phyloP scores from a whole-genome alignment of 2,797 vertebrate species.

The Semaprochilodus insignis region DNA sequence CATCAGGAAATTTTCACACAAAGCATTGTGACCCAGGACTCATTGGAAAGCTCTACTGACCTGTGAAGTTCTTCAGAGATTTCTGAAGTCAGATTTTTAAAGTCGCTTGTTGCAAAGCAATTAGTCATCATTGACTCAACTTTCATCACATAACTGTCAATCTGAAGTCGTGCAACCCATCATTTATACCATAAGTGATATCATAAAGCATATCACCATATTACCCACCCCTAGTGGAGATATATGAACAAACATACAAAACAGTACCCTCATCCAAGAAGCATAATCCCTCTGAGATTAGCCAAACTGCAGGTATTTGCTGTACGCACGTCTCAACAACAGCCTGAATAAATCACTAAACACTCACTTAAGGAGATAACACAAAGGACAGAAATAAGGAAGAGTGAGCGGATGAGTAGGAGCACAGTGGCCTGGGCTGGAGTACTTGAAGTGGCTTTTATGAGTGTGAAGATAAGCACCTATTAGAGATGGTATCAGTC shows the following conservation, averaged over 20 bases:
- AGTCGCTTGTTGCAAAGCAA: too few species aligned
- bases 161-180: too few species aligned
- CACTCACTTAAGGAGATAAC: constrained; percentile 19
- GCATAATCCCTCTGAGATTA: not conserved
- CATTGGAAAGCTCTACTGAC: too few species aligned
- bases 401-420: constrained; percentile 29
- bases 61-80: too few species aligned
- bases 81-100: too few species aligned
- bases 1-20: too few species aligned
- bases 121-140: too few species aligned
- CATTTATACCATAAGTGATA: too few species aligned
- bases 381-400: constrained; percentile 9
- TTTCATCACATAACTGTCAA: too few species aligned
- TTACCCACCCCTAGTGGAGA: not conserved
- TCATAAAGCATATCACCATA: not conserved
- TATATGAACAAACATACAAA: not conserved
- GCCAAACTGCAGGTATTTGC: not conserved
- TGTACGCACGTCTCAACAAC: not conserved
- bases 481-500: constrained; percentile 74
- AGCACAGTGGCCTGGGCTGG: constrained; percentile 3
- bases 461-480: constrained; percentile 63
- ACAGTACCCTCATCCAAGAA: not conserved
- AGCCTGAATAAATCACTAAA: not conserved
- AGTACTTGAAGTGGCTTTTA: constrained; percentile 50
- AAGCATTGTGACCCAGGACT: too few species aligned